Conservation (phyloP, 2,113 vertebrate genomes). For the Chloropsis cyanopogon region DNA sequence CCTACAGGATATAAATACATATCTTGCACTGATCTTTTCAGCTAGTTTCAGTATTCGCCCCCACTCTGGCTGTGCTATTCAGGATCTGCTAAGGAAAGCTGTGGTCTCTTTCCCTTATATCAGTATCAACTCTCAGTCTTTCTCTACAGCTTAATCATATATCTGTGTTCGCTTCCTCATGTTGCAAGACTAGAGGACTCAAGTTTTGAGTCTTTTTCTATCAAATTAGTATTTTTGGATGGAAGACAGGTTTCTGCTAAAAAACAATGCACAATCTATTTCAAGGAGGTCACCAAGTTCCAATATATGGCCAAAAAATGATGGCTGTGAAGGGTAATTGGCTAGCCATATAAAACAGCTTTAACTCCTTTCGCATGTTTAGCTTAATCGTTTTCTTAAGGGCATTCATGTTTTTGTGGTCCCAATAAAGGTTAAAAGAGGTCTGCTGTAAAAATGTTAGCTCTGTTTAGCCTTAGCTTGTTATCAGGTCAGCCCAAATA, state of each 20-base stretch:
- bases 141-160: neutral
- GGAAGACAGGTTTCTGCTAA: neutral
- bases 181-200: neutral
- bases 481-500: neutral
- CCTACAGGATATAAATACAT: neutral
- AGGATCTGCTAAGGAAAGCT: neutral
- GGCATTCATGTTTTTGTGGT: neutral
- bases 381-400: conserved; percentile 24
- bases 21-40: neutral
- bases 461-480: neutral
- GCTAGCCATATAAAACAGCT: neutral
- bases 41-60: neutral
- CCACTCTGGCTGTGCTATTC: neutral
- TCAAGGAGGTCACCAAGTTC: neutral
- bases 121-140: neutral
- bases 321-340: neutral
- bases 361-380: neutral
- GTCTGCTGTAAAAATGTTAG: neutral
- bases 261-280: neutral
- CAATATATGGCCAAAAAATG: neutral
- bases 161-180: neutral
- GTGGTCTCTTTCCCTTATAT: neutral
- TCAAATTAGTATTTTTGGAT: neutral
- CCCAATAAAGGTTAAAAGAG: neutral
- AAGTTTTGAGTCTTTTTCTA: neutral